Conservation (phyloP, 1,140 invertebrate genomes). For the Eueides isabella region DNA sequence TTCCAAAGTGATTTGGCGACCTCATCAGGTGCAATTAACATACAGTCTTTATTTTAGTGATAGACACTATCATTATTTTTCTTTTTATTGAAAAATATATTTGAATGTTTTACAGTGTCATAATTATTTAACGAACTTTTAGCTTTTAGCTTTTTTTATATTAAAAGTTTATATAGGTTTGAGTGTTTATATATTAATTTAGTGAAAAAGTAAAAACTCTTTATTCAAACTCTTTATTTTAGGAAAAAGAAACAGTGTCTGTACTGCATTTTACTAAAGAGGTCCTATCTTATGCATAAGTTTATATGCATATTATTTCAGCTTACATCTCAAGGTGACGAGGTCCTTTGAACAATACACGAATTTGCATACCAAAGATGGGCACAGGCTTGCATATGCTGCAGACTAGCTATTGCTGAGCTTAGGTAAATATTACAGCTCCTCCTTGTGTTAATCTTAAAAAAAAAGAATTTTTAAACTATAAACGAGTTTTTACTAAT, state of each 20-base stretch:
- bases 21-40: constrained; percentile 3
- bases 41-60: neutral
- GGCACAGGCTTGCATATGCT: neutral
- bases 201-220: too few relatives aligned
- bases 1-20: constrained; percentile 5
- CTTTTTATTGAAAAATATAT: too few relatives aligned
- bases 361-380: constrained; percentile 4
- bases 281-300: neutral
- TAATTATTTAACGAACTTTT: too few relatives aligned
- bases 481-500: neutral
- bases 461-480: too few relatives aligned
- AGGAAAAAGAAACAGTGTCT: neutral
- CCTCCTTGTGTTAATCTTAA: neutral
- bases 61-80: too few relatives aligned
- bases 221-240: too few relatives aligned
- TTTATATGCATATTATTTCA: neutral
- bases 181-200: too few relatives aligned
- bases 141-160: too few relatives aligned
- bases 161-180: too few relatives aligned
- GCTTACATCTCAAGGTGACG: neutral
- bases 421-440: neutral
- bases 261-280: neutral
- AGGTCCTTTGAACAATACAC: neutral
- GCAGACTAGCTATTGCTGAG: neutral
- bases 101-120: too few relatives aligned